A percentile compares a stretch with the other conserved stretches of the same genome.
Conservation (phyloP, 2,113 vertebrate genomes). For the Gobius niger region DNA sequence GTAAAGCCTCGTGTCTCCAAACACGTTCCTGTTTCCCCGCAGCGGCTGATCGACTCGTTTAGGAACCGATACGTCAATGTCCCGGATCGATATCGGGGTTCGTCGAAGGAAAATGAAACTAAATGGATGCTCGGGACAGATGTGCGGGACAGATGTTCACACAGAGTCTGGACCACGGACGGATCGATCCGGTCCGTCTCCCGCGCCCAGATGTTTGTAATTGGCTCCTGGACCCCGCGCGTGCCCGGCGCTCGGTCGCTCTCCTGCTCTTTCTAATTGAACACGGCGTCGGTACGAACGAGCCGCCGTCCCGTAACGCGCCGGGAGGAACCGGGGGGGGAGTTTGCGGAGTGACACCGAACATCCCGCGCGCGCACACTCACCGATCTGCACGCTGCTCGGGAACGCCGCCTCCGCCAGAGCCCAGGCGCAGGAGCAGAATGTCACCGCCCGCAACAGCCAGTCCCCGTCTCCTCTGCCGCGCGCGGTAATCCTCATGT, state of each 20-base stretch:
- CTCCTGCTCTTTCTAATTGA: not conserved
- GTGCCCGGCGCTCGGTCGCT: no score
- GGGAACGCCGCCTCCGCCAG: conserved; percentile 95
- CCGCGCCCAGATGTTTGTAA: no score
- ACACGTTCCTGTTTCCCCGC: no score
- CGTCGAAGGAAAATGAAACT: no score
- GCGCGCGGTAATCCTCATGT: conserved; percentile 92
- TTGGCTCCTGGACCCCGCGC: no score
- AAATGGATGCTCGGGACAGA: no score
- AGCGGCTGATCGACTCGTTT: no score
- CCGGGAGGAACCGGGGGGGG: not conserved
- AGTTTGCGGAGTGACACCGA: not conserved
- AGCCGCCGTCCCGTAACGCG: conserved; percentile 1
- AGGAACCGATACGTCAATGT: no score
- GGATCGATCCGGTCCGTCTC: no score
- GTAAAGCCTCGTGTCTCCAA: not conserved
- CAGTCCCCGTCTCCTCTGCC: conserved; percentile 68
- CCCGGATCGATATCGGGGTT: no score
- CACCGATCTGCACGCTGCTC: conserved; percentile 97
- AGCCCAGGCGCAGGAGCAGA: conserved; percentile 87
- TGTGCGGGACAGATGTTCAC: no score
- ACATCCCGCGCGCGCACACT: conserved; percentile 57
- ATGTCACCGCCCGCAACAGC: conserved; percentile 83
- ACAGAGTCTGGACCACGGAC: no score
- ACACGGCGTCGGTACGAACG: not conserved